Base-by-base conservation (phyloP, 1,140 invertebrate species). In the Drosophila kepulauana region DNA sequence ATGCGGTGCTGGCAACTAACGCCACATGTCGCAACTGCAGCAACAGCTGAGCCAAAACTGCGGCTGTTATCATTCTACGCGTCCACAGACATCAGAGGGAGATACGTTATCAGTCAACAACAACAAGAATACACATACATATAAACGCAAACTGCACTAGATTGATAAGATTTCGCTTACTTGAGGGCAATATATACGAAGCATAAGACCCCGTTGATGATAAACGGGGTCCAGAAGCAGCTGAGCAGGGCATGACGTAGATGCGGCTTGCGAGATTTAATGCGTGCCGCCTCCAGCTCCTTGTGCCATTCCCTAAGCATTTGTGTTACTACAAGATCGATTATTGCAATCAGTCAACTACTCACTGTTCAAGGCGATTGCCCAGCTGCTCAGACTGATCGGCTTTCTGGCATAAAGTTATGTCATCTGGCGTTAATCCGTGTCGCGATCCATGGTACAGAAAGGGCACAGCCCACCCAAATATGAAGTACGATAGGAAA, bases 1-100 rank as follows among this genome's bases (percentile, higher is more conserved):
- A 41, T 3, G n/a, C 2, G 11, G 41, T 11, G 5, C 13, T n/a
- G 38, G 45, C 16, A 6, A 56, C 8, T 11, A 20, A n/a, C 7
- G 54, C 16, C 15, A n/a, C 38, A 46, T 76, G 66, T 61, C 92
- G 91, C 15, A 93, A 84, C 69, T 92, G 92, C 11, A 91, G 51
- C 67, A 93, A 61, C 13, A 94, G 70, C 65, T 92, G 92, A 7
- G 93, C 93, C 45, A 94, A 71, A 30, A 94, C 81, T 13, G 93
- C 79, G 5, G 93, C 93, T 74, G 93, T 93, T 35, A 93, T 74
- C 43, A 93, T 87, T 88, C 93, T 94, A 10, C 10, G 2, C 2
- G 35, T 2, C 1, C 20, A 25, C 20, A 25, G 20, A 25, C 20
- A 25, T 25, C 20, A 25, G 56, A 0, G 25, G 5, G 15, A 30